A percentile compares a stretch with the other conserved stretches of the same genome.
Evolutionary conservation across 2,113 vertebrate species (phyloP).

Genomic region (Pogona vitticeps): DNA sequence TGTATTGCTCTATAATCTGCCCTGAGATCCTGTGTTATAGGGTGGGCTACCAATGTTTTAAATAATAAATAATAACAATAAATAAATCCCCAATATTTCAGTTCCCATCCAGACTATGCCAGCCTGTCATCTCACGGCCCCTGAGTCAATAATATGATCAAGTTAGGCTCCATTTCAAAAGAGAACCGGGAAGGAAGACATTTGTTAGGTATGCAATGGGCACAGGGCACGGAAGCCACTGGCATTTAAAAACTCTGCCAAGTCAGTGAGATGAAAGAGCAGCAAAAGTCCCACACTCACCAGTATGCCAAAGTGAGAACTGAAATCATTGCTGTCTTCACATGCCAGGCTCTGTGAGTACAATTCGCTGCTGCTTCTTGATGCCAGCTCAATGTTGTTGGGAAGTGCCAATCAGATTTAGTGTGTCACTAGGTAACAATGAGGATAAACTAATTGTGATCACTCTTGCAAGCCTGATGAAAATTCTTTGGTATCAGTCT

Average conservation of each 20-base stretch:
- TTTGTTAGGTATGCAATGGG: slow-evolving; percentile 38
- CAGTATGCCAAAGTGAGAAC: rapidly evolving
- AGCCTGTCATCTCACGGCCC: neutral
- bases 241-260: neutral
- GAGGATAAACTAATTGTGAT: slow-evolving; percentile 2
- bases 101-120: neutral
- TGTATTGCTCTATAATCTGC: too few relatives aligned
- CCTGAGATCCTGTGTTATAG: too few relatives aligned
- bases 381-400: neutral
- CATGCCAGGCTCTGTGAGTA: rapidly evolving
- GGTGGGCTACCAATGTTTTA: neutral
- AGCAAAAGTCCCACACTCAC: slow-evolving; percentile 17
- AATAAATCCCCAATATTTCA: neutral
- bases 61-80: neutral
- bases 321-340: neutral
- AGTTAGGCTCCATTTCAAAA: neutral
- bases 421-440: neutral
- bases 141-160: neutral
- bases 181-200: neutral
- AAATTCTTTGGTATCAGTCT: neutral
- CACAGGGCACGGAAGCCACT: rapidly evolving
- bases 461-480: slow-evolving; percentile 1
- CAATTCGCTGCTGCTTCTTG: rapidly evolving
- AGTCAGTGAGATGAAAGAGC: neutral
- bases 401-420: neutral